Evolutionary conservation across 2,888 invertebrate species (phyloP), one percentile per base, ranked within the genome.

Genomic region (Pheosia gnoma): DNA sequence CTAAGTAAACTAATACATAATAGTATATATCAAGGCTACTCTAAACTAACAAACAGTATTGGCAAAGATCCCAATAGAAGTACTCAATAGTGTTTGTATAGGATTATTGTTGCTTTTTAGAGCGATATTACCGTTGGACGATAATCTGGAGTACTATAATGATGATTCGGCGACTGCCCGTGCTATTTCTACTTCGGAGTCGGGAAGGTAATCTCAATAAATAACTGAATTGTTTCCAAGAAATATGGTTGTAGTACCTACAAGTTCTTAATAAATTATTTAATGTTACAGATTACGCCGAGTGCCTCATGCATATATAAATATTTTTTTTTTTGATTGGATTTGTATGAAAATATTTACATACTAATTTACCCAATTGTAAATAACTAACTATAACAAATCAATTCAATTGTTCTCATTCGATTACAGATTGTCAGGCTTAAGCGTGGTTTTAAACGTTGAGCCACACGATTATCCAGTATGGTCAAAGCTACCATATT

Each of bases 151-250:
- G 62, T 89, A 88, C 64, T 90, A 89, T 41, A 80, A 84, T 5
- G 81, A 73, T 1, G 67, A 69, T 4, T 66, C 71, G 1, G 57
- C 73, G 0, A 72, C 71, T 3, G 63, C 76, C 0, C 79, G 75
- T 5, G 85, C 91, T 11, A 81, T 91, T 10, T 82, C 85, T 3
- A 90, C 90, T 0, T 85, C 90, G 0, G 85, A 90, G 63, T 86
- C 88, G 0, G 93, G 93, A 62, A 87, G 90, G 92, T 92, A 75
- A 63, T 11, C 25, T 25, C 25, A 25, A 25, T 25, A 25, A 25
- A 25, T 25, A 25, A 25, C 2, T 25, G 0, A 25, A 25, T 25
- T 25, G 25, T 25, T 25, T 25, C 25, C 25, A 1, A 25, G 25
- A 25, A 25, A 25, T 25, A 25, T 25, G 25, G 25, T 25, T 0